A percentile compares a stretch with the other conserved stretches of the same genome.
Conservation (phyloP, 2,888 invertebrate genomes). For the Mongoloraphidia duomilia region DNA sequence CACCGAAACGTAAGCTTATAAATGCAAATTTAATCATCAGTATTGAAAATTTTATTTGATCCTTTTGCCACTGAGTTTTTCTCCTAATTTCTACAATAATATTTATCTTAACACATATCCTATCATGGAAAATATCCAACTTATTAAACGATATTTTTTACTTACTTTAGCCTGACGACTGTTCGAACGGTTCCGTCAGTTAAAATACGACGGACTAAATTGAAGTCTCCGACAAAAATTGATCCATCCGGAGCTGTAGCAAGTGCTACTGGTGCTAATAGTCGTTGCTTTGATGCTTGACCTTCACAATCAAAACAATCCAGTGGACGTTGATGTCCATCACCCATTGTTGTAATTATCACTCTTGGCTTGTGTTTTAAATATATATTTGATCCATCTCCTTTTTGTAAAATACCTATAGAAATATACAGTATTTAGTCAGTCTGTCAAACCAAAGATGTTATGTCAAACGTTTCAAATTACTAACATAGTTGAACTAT, state of each 20-base stretch:
- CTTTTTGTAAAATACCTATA: conserved; percentile 85
- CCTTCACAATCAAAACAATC: conserved; percentile 75
- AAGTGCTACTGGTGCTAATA: conserved; percentile 85
- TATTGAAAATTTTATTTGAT: too few relatives aligned
- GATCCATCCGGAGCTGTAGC: conserved; percentile 87
- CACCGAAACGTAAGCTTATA: too few relatives aligned
- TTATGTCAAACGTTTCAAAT: too few relatives aligned
- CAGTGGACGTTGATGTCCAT: conserved; percentile 75
- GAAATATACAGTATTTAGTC: conserved; percentile 9
- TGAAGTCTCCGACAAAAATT: conserved; percentile 90
- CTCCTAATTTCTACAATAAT: not conserved
- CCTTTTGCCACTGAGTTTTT: too few relatives aligned
- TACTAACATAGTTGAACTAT: too few relatives aligned
- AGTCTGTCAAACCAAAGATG: not conserved
- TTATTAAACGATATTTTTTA: conserved; percentile 13
- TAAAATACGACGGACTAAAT: conserved; percentile 75
- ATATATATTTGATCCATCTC: conserved; percentile 92
- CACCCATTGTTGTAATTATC: conserved; percentile 82
- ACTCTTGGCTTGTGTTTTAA: conserved; percentile 85
- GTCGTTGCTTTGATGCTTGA: conserved; percentile 59
- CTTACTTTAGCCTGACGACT: conserved; percentile 69
- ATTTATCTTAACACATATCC: not conserved
- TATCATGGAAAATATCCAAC: not conserved
- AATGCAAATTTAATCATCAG: too few relatives aligned
- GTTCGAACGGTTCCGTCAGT: conserved; percentile 73